A percentile compares a stretch with the other conserved stretches of the same genome.
Conservation (phyloP, 2,888 invertebrate species). For the Aproaerema taeniolella region DNA sequence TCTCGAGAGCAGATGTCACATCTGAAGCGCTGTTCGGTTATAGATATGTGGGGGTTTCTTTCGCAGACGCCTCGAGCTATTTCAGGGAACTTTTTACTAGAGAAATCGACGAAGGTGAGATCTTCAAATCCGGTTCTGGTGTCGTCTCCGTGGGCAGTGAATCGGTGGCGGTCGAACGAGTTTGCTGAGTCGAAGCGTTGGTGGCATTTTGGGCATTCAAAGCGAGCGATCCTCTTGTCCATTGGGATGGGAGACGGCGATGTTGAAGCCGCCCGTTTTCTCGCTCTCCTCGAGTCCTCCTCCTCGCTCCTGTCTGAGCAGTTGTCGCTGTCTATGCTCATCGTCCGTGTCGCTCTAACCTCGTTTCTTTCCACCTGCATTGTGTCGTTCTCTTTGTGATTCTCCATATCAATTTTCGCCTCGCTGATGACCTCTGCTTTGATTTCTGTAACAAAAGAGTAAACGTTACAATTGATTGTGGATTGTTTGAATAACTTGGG, state of each 20-base stretch:
- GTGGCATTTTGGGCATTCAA: conserved; percentile 85
- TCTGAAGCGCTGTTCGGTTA: conserved; percentile 79
- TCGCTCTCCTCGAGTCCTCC: conserved; percentile 49
- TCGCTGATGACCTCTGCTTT: conserved; percentile 70
- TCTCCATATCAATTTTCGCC: conserved; percentile 57
- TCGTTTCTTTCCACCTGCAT: conserved; percentile 53
- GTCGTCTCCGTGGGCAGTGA: conserved; percentile 78
- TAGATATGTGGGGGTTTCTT: conserved; percentile 76
- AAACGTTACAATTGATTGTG: conserved; percentile 56
- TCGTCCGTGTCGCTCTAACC: conserved; percentile 51
- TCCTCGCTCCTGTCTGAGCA: conserved; percentile 75
- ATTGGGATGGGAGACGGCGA: conserved; percentile 54
- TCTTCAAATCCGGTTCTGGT: conserved; percentile 83
- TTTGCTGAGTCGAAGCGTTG: conserved; percentile 85
- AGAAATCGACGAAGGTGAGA: conserved; percentile 87
- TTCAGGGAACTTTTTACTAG: conserved; percentile 86
- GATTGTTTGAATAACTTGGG: conserved; percentile 63
- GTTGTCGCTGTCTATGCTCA: conserved; percentile 75
- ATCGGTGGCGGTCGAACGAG: conserved; percentile 83
- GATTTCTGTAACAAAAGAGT: conserved; percentile 69
- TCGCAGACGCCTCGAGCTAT: conserved; percentile 87
- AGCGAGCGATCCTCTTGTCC: conserved; percentile 57
- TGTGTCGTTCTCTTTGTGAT: conserved; percentile 40
- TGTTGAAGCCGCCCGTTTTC: conserved; percentile 60
- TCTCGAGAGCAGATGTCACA: conserved; percentile 83